Base-by-base conservation (phyloP, 1,140 invertebrate genomes). In the Calliopsis andreniformis region DNA sequence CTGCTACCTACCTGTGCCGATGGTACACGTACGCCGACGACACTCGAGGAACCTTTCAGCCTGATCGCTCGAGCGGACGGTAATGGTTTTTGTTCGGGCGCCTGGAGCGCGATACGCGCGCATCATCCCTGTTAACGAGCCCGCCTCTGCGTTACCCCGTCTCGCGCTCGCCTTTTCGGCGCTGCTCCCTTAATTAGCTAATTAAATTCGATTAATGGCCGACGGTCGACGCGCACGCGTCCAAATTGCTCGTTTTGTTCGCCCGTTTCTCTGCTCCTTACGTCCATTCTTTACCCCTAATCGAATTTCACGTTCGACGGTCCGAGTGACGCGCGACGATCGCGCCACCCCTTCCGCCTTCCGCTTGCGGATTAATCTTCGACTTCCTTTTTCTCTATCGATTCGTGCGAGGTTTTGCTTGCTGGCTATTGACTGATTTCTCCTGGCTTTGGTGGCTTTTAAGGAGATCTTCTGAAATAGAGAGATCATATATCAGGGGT, bases 1-100 rank as follows among this genome's bases (percentile, higher is more conserved):
- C n/a, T n/a, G n/a, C n/a, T n/a, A n/a, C 28, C 25, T 32, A 63
- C 69, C 59, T 72, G 69, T 55, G n/a, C 43, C 35, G 28, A 39
- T 35, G 30, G 32, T 32, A 20, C 35, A 18, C 20, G 10, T 12
- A 42, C 61, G 62, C 43, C 28, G 32, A 35, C 66, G 83, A 85
- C 79, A 86, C 80, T 86, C 80, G 85, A 82, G 55, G 32, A 85
- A 77, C 51, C 83, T 86, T 87, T 89, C 89, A 88, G 79, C 64
- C 61, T 64, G 62, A 58, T 82, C 79, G 75, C 80, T 87, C 85
- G 79, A 84, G 85, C 82, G 86, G 43, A 62, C 43, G 66, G 56
- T 79, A 79, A 82, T 73, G 69, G 80, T 89, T 90, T 90, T 90
- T 90, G 86, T 90, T 90, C 86, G 80, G 71, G 32, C 73, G 75